These are phyloP conservation scores for Heliconius hewitsoni DNA, from an alignment of 1,140 invertebrate genomes.

Conservation along the genomic window DNA sequence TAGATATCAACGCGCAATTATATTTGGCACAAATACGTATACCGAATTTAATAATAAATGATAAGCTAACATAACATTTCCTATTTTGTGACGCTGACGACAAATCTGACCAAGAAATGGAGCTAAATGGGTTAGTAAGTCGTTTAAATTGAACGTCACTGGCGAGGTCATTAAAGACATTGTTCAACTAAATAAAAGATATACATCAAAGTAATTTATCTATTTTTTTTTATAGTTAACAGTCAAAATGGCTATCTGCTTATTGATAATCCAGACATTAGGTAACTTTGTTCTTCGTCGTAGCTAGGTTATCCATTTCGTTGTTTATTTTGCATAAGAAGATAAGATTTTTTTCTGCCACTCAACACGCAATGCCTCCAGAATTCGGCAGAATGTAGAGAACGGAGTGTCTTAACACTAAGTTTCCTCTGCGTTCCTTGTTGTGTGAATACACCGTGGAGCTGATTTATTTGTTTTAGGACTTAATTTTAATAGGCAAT, in stretches of 20 bases:
- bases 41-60: constrained; percentile 28
- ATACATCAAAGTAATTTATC: background rate
- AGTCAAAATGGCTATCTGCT: background rate
- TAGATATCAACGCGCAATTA: constrained; percentile 14
- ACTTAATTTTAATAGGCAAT: too few species aligned
- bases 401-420: too few species aligned
- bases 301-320: too few species aligned
- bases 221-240: background rate
- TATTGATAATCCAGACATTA: too few species aligned
- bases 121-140: background rate
- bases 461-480: too few species aligned
- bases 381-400: too few species aligned
- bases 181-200: background rate
- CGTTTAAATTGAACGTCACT: background rate
- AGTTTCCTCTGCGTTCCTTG: too few species aligned
- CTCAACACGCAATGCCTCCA: too few species aligned
- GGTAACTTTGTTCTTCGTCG: too few species aligned
- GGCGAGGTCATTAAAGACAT: background rate
- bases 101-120: background rate
- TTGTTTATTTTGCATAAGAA: too few species aligned
- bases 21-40: constrained; percentile 17
- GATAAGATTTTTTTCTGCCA: too few species aligned
- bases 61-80: constrained; percentile 25
- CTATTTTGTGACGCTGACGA: background rate
- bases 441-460: too few species aligned